A percentile compares a stretch with the other conserved stretches of the same genome.
Conservation (phyloP, 2,888 invertebrate genomes). For the Diploptera punctata region DNA sequence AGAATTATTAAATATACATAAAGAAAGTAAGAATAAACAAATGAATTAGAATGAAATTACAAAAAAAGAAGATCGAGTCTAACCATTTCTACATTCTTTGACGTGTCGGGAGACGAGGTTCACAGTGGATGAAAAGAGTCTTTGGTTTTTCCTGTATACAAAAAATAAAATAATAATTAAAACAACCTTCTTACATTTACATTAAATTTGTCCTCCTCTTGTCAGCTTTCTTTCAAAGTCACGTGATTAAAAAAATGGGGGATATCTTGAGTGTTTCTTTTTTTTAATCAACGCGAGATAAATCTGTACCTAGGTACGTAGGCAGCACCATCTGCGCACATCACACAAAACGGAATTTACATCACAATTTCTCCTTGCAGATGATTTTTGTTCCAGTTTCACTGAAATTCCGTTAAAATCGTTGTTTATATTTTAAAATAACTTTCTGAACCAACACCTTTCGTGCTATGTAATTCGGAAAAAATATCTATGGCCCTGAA, state of each 20-base stretch:
- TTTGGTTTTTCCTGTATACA: conserved; percentile 26
- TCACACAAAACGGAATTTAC: no score
- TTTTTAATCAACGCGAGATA: no score
- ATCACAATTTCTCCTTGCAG: no score
- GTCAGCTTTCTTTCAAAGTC: background rate
- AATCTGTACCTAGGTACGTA: no score
- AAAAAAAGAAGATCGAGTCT: conserved; percentile 9
- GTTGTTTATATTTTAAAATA: no score
- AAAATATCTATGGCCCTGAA: background rate
- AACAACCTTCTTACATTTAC: background rate
- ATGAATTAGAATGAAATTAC: background rate
- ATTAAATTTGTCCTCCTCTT: background rate
- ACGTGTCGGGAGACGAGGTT: background rate
- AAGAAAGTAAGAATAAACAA: no score
- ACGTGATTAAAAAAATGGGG: background rate
- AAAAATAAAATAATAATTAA: conserved; percentile 24
- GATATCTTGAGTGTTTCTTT: no score
- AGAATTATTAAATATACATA: background rate
- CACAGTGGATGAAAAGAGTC: conserved; percentile 4
- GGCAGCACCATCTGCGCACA: no score
- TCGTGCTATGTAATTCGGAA: background rate
- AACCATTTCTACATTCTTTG: background rate
- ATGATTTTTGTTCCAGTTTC: no score
- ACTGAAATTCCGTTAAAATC: no score
- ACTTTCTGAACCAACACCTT: no score